Conservation (phyloP, 2,888 invertebrate genomes). For the Aplocera efformata region DNA sequence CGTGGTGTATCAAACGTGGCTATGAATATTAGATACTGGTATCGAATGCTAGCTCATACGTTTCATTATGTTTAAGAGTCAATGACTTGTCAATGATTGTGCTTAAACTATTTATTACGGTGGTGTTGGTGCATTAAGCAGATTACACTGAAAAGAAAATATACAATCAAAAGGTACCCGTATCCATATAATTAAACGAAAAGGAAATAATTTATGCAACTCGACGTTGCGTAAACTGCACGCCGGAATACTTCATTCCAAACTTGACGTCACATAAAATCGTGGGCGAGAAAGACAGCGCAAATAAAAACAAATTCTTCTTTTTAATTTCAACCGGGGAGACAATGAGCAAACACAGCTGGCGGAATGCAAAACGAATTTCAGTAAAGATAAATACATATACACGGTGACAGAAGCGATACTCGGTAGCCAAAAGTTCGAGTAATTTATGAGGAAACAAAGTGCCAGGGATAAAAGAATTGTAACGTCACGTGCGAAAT, state of each 20-base stretch:
- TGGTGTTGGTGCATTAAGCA: conserved; percentile 30
- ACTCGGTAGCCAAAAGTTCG: conserved; percentile 53
- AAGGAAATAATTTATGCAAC: conserved; percentile 69
- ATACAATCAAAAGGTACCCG: conserved; percentile 28
- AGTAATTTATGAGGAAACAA: conserved; percentile 72
- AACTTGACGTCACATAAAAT: conserved; percentile 78
- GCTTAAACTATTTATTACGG: conserved; percentile 13
- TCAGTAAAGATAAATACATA: conserved; percentile 56
- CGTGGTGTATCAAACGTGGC: conserved; percentile 45
- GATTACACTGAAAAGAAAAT: conserved; percentile 25
- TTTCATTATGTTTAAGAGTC: conserved; percentile 25
- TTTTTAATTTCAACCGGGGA: conserved; percentile 71
- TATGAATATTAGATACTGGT: conserved; percentile 28
- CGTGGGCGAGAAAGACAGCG: conserved; percentile 68
- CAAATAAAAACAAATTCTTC: conserved; percentile 58
- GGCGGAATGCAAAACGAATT: conserved; percentile 75
- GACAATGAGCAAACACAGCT: conserved; percentile 79
- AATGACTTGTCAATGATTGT: too few relatives aligned
- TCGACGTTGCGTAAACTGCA: conserved; percentile 63
- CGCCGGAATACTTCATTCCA: conserved; percentile 69
- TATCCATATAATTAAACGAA: conserved; percentile 62
- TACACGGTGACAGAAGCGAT: conserved; percentile 52
- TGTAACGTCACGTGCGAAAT: conserved; percentile 66
- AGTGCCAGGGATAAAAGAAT: conserved; percentile 64
- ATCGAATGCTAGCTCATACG: conserved; percentile 19